Conservation (phyloP, 2,797 vertebrate species). For the Erpetoichthys calabaricus region DNA sequence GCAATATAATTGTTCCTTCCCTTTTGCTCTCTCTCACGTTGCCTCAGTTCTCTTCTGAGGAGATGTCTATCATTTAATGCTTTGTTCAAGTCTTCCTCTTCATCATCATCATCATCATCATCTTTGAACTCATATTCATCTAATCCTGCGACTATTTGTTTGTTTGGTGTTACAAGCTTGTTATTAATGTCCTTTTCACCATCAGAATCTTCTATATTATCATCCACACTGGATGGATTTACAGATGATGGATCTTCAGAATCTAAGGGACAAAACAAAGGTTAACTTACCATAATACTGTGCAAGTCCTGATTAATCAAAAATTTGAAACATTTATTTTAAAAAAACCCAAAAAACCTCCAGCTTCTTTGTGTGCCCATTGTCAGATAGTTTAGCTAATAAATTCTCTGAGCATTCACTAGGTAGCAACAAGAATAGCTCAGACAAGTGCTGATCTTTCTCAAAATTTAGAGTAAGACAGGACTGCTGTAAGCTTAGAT, state of each 20-base stretch:
- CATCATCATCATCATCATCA: slow-evolving; percentile 58
- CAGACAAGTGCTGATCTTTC: too few species aligned
- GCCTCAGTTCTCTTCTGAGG: slow-evolving; percentile 73
- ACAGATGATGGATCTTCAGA: slow-evolving; percentile 85
- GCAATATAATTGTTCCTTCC: slow-evolving; percentile 64
- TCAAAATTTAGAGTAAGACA: too few species aligned
- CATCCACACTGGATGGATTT: slow-evolving; percentile 86
- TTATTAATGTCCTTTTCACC: slow-evolving; percentile 77
- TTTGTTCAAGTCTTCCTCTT: slow-evolving; percentile 72
- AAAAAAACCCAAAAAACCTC: too few species aligned
- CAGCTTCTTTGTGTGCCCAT: too few species aligned
- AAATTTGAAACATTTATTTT: too few species aligned
- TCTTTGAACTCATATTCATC: slow-evolving; percentile 98
- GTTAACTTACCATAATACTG: background rate
- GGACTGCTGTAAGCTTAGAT: too few species aligned
- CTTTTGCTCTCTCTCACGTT: slow-evolving; percentile 70
- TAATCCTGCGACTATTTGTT: slow-evolving; percentile 63
- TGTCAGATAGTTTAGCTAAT: too few species aligned
- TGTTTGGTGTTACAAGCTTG: slow-evolving; percentile 56
- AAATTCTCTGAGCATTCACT: too few species aligned
- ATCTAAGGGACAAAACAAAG: slow-evolving; percentile 51
- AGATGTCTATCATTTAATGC: slow-evolving; percentile 81
- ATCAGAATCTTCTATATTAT: slow-evolving; percentile 81
- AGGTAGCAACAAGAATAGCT: too few species aligned
- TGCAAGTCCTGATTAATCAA: too few species aligned